Evolutionary conservation across 2,888 invertebrate genomes (phyloP), one percentile per base, ranked within the genome.

Genomic region (Reticulitermes lucifugus): DNA sequence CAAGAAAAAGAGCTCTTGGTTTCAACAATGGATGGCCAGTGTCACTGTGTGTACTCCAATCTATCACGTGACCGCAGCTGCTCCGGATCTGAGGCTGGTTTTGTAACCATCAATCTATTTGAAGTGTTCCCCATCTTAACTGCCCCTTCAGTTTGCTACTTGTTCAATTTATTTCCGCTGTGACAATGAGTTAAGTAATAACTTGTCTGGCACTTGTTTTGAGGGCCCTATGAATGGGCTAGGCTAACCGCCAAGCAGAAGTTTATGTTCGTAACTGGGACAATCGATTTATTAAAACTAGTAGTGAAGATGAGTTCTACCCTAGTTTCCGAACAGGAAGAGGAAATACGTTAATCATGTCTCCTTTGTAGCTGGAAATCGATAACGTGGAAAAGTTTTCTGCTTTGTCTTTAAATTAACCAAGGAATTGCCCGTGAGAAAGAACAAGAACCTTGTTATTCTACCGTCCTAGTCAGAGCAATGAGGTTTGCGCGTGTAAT

Each of bases 1-100:
- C 80, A 80, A 80, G 80, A 80, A 80, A 80, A 80, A 55, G 80
- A 46, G 60, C 35, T 51, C 70, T 70, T 29, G 35, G 73, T 35
- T 35, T 35, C 73, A 73, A 73, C 73, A 73, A 73, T 73, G 73
- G 73, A 73, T 73, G 73, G 73, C 35, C 73, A 73, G 41, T 41
- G 73, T 73, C 73, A 41, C 25, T 41, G 41, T 35, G 41, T 35
- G 29, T 73, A 29, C 73, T 73, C 41, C 73, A 73, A 73, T 73
- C 73, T 73, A 73, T 73, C 73, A 73, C 73, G 41, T 73, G 73
- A 73, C 73, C 73, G 73, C 73, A 73, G 35, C 41, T 73, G 73
- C 35, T 41, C 21, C 41, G 73, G 41, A 73, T 35, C 73, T 41
- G 73, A 21, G 73, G 41, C 35, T 18, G 73, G 73, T 73, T 73